Base-by-base conservation (phyloP, 1,140 invertebrate species). In the Manduca sexta region DNA sequence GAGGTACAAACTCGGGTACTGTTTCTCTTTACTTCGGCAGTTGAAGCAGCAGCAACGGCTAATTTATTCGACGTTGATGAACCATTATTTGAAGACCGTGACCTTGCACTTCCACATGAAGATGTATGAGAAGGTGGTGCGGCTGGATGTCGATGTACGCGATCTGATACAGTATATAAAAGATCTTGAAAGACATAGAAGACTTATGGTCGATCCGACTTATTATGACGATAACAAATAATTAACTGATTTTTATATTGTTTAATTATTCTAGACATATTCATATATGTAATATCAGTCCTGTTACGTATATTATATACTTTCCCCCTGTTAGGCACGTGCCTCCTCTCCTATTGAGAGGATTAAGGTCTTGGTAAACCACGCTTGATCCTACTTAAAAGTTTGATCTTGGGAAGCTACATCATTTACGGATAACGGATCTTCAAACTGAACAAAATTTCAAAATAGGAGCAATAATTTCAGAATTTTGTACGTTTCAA, bases 101-200 rank as follows among this genome's bases (percentile, higher is more conserved):
- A 37, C 40, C 1, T 11, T 66, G 12, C 50, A 44, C n/a, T 26
- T 34, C 0, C 55, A 59, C 44, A 5, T 72, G 13, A 57, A 55
- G 13, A 26, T 68, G 5, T 68, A 68, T n/a, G 60, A 72, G 29
- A 71, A 66, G 15, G 12, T 74, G 5, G 40, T 60, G 0, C 57
- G 58, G 13, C 17, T 74, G 2, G 62, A 72, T 29, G 51, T 69
- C 1, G 71, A 72, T 44, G 65, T 73, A 18, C 54, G 53, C 29
- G 64, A 73, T 46, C 13, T 70, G 11, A 52, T 70, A 0, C 37
- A 14, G 6, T 59, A 52, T n/a, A 51, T 71, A 18, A 43, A 40
- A 11, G 37, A 57, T n/a, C 42, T 45, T 18, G 48, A 62, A 41
- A 40, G 52, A 29, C 21, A 46, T 10, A 43, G 31, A 12, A 48